phyloP scores from a whole-genome alignment of 2,888 invertebrate genomes.

The Carcina quercana region DNA sequence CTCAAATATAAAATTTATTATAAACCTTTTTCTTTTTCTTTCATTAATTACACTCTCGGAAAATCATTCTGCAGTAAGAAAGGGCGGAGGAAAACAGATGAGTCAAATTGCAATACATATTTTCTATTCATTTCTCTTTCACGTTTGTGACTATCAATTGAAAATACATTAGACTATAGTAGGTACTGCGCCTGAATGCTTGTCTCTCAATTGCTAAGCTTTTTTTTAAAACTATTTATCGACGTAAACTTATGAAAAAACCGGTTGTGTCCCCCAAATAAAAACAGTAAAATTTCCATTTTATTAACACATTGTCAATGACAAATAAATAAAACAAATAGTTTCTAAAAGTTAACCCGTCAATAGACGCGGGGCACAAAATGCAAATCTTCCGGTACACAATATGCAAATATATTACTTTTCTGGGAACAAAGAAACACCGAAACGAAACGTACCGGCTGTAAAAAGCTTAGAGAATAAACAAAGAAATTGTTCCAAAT shows the following conservation, averaged over 20 bases:
- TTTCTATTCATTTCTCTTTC: no score
- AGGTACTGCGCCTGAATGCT: no score
- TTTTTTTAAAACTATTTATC: conserved; percentile 5
- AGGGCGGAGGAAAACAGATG: conserved; percentile 13
- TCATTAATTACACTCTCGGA: no score
- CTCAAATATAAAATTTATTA: no score
- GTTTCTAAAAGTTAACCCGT: conserved; percentile 27
- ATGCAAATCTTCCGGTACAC: conserved; percentile 53
- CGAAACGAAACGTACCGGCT: conserved; percentile 37
- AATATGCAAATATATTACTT: conserved; percentile 64
- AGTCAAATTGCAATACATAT: conserved; percentile 15
- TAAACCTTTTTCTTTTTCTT: no score
- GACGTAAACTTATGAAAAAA: conserved; percentile 14
- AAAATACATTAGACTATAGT: no score
- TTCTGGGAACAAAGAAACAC: conserved; percentile 37
- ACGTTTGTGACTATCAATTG: no score
- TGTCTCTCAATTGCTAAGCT: no score
- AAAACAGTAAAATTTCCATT: conserved; percentile 41
- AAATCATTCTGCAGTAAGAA: no score
- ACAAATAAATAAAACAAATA: conserved; percentile 39
- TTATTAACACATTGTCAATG: conserved; percentile 27
- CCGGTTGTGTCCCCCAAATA: conserved; percentile 16
- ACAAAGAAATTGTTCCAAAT: conserved; percentile 58
- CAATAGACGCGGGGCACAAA: conserved; percentile 43
- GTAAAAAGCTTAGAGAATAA: conserved; percentile 57